Evolutionary conservation across 2,888 invertebrate genomes (phyloP), one percentile per base, ranked within the genome.

Genomic region (Nephrotoma guestfalica): DNA sequence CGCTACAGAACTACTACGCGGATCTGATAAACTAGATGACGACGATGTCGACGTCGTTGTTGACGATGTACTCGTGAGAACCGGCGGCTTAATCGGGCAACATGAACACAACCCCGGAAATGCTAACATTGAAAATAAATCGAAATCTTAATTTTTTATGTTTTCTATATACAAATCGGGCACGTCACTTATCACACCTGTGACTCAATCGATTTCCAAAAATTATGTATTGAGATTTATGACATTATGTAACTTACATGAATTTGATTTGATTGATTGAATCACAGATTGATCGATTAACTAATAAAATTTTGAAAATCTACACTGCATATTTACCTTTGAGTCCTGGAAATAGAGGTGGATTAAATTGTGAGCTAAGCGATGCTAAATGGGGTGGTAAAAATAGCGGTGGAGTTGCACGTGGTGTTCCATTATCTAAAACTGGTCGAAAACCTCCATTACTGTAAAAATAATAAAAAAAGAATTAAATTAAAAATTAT

Each of bases 1-100:
- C 0, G 98, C 98, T 30, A 98, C 97, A 91, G 97, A 97, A 89
- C 96, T 95, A 5, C 96, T 95, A 57, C 96, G 93, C 51, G 96
- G 96, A 90, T 96, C 96, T 88, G 93, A 92, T 83, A 88, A 87
- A 86, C 87, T 87, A 57, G 90, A 91, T 88, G 90, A 91, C 85
- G 90, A 90, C 2, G 91, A 91, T 86, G 90, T 90, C 87, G 90
- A 90, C 3, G 87, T 86, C 2, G 87, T 86, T 86, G 86, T 45
- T 9, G 87, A 86, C 89, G 90, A 90, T 88, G 87, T 88, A 86
- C 87, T 88, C 45, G 87, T 84, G 18, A 43, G 41, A 0, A 91
- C 88, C 13, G 90, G 89, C 45, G 94, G 93, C 89, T 94, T 94
- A 88, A 95, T 94, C 6, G 96, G 96, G 90, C 96, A 96, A 90